Evolutionary conservation across 2,888 invertebrate species (phyloP).

Genomic region (Calliphora vomitoria): DNA sequence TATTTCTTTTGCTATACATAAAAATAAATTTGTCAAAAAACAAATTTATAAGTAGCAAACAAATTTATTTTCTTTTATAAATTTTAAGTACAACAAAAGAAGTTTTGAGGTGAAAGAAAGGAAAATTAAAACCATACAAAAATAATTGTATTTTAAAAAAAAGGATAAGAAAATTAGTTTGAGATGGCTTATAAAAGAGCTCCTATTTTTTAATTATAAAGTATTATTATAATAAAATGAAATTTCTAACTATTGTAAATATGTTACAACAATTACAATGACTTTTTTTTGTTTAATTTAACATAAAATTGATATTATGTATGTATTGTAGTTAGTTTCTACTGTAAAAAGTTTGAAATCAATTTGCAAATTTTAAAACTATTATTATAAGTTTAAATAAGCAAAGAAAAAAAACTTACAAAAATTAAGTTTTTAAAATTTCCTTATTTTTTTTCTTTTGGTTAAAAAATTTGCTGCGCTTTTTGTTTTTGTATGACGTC

Average conservation of each 20-base stretch:
- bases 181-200: slow-evolving; percentile 34
- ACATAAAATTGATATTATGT: slow-evolving; percentile 1
- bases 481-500: slow-evolving; percentile 8
- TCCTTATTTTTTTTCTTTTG: slow-evolving; percentile 9
- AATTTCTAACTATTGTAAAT: slow-evolving; percentile 41
- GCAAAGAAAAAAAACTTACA: slow-evolving; percentile 47
- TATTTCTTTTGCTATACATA: slow-evolving; percentile 36
- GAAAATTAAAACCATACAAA: slow-evolving; percentile 1
- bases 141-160: slow-evolving; percentile 17
- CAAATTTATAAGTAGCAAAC: slow-evolving; percentile 24
- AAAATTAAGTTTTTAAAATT: slow-evolving; percentile 54
- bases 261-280: slow-evolving; percentile 37
- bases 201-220: slow-evolving; percentile 43
- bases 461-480: slow-evolving; percentile 33
- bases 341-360: slow-evolving; percentile 50
- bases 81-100: slow-evolving; percentile 9
- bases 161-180: background rate
- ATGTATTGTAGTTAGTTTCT: slow-evolving; percentile 13
- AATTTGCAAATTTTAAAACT: slow-evolving; percentile 29
- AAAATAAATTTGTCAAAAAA: background rate
- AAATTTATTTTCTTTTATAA: background rate
- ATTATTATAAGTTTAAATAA: background rate
- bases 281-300: background rate
- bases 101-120: background rate
- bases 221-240: slow-evolving; percentile 25